Percentiles rank a stretch among this genome's conserved stretches.
phyloP scores from a whole-genome alignment of 1,140 invertebrate species.

The Apis mellifera region DNA sequence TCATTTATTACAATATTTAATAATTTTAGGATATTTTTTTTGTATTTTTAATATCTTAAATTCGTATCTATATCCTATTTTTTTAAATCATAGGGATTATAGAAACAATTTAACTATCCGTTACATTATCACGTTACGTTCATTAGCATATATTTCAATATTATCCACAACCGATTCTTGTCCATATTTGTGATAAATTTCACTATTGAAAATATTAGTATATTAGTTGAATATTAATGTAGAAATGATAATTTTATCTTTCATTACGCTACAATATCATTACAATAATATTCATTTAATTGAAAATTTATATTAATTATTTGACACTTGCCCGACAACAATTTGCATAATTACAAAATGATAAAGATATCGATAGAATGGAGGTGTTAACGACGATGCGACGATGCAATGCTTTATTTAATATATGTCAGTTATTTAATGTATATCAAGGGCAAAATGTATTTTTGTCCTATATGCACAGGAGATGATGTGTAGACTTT shows the following conservation, averaged over 20 bases:
- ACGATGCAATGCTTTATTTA: slow-evolving; percentile 8
- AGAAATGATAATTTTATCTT: not conserved
- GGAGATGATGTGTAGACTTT: slow-evolving; percentile 14
- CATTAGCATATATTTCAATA: not conserved
- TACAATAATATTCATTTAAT: not conserved
- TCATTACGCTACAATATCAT: not conserved
- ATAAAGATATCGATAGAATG: not conserved
- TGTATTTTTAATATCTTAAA: too few species aligned
- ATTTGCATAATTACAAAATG: not conserved
- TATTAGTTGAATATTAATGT: not conserved
- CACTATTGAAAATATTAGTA: not conserved
- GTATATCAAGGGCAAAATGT: slow-evolving; percentile 38
- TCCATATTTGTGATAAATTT: not conserved
- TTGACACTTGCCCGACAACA: not conserved
- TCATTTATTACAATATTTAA: too few species aligned
- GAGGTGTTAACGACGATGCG: slow-evolving; percentile 9
- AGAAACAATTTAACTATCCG: too few species aligned
- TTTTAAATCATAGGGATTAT: too few species aligned
- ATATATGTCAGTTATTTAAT: slow-evolving; percentile 39
- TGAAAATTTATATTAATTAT: not conserved
- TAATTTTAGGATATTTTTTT: too few species aligned
- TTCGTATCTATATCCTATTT: too few species aligned
- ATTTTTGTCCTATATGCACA: slow-evolving; percentile 22
- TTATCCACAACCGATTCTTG: not conserved
- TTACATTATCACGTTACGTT: too few species aligned